phyloP scores from a whole-genome alignment of 92 coral and sea anemone genomes.

The Phymanthus crucifer region DNA sequence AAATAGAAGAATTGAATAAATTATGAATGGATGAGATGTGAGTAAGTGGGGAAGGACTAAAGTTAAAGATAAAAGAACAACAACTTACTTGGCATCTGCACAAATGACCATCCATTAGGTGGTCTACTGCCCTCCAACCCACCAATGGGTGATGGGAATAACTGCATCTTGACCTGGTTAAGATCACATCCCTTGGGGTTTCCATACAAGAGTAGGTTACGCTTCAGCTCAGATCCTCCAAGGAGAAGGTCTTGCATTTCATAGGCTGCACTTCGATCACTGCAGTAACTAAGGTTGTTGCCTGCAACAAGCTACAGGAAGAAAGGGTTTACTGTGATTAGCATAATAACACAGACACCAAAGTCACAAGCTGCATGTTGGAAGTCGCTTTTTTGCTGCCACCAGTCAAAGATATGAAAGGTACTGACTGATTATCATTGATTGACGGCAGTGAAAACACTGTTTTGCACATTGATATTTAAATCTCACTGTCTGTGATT shows the following conservation, averaged over 20 bases:
- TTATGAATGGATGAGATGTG: neutral
- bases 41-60: neutral
- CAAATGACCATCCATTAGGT: conserved; percentile 88
- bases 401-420: too few species aligned
- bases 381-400: too few species aligned
- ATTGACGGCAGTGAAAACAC: too few species aligned
- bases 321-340: too few species aligned
- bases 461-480: too few species aligned
- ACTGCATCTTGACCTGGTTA: conserved; percentile 56
- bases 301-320: conserved; percentile 76
- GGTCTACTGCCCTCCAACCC: conserved; percentile 94
- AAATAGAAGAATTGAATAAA: neutral
- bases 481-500: too few species aligned
- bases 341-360: too few species aligned
- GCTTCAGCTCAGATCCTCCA: conserved; percentile 70
- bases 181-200: conserved; percentile 63
- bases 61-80: neutral
- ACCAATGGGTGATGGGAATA: conserved; percentile 84
- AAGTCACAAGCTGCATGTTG: too few species aligned
- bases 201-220: conserved; percentile 76
- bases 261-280: conserved; percentile 95
- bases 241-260: conserved; percentile 62
- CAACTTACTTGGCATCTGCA: conserved; percentile 88
- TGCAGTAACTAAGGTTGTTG: conserved; percentile 72
- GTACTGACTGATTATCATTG: too few species aligned